Base-by-base conservation (phyloP, 2,797 vertebrate species). In the Xiphophorus birchmanni region DNA sequence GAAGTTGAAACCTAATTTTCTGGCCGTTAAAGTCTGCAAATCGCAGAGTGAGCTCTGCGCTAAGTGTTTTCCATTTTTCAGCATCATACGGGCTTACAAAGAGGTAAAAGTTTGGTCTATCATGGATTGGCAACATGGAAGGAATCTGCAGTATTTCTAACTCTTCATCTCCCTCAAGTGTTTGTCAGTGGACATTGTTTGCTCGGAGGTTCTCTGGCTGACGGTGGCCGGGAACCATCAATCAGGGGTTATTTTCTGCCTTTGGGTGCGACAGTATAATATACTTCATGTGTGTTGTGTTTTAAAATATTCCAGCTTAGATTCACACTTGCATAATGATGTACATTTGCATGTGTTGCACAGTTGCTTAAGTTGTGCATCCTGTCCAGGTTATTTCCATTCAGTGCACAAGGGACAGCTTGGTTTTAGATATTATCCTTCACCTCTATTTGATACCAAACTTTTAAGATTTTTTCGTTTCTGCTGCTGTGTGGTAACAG, bases 1-100 rank as follows among this genome's bases (percentile, higher is more conserved):
- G 65, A 69, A 69, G 65, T 69, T 40, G 35, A 69, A 69, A 69
- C 18, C 37, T 69, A 69, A 42, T 69, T 69, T 69, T 69, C 37
- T 42, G 65, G 37, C 9, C 65, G 18, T 69, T 69, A 40, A 69
- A 23, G 18, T 69, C 65, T 69, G 21, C 18, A 40, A 69, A 42
- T 69, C 18, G 21, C 37, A 42, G 37, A 67, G 21, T 42, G 65
- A 40, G 65, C 65, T 11, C 37, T 5, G 35, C 35, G 10, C 63
- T 67, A 40, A 67, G 37, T 67, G 65, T 67, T 40, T 18, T 67
- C 18, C 35, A 40, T 42, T 69, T 40, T 69, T 69, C 37, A 69
- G 21, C 18, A 69, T 42, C 37, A 12, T 69, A 37, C 42, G 21
- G 37, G 10, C 65, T 40, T 23, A 69, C 21, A 69, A 42, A 40